phyloP scores from a whole-genome alignment of 2,888 invertebrate genomes.

The Lordiphosa andalusiaca region DNA sequence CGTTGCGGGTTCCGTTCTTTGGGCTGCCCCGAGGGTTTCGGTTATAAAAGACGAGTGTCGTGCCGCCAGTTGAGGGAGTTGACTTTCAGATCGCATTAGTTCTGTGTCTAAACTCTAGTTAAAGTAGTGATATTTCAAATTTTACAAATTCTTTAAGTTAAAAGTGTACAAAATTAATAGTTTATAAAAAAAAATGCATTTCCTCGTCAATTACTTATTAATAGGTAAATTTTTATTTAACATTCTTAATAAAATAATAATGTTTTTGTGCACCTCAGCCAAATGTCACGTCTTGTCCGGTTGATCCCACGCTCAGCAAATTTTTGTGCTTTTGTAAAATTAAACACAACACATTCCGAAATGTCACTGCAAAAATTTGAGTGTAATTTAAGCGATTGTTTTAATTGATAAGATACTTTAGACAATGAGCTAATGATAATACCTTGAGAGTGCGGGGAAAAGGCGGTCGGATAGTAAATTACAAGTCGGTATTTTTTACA shows the following conservation, averaged over 20 bases:
- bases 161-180: constrained; percentile 13
- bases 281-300: constrained; percentile 16
- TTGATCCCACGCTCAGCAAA: constrained; percentile 13
- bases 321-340: constrained; percentile 12
- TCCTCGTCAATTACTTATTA: constrained; percentile 1
- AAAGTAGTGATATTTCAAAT: background rate
- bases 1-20: constrained; percentile 71
- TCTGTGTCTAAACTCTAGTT: constrained; percentile 49
- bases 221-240: constrained; percentile 26
- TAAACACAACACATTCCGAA: constrained; percentile 18
- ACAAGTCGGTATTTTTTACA: constrained; percentile 11
- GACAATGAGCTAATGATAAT: constrained; percentile 32
- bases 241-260: constrained; percentile 10
- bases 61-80: constrained; percentile 60
- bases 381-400: constrained; percentile 29
- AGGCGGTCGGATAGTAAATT: constrained; percentile 12
- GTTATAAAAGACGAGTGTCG: constrained; percentile 63
- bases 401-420: constrained; percentile 30
- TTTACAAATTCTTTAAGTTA: background rate
- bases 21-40: constrained; percentile 28
- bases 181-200: constrained; percentile 21
- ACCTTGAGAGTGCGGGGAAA: constrained; percentile 6
- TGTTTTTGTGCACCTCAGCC: background rate
- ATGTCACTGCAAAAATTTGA: constrained; percentile 22
- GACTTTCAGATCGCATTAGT: constrained; percentile 45